Evolutionary conservation across 2,888 invertebrate genomes (phyloP).

Genomic region (Rhagonycha lutea): DNA sequence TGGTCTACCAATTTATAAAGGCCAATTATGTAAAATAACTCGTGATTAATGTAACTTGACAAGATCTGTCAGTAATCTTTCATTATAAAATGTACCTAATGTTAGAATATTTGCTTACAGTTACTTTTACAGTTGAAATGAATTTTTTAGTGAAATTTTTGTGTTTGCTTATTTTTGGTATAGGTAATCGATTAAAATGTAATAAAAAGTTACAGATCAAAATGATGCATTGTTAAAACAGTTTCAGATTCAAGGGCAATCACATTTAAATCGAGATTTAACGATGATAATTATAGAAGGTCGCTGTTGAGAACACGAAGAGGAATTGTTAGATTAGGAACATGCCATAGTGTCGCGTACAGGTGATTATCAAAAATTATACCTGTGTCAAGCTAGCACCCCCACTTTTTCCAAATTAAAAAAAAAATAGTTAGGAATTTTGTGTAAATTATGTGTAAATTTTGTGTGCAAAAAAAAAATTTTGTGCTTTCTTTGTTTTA

Average conservation of each 20-base stretch:
- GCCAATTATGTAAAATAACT: neutral
- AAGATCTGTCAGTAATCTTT: neutral
- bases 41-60: neutral
- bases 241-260: neutral
- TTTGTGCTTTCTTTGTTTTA: no score
- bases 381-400: no score
- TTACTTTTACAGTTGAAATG: neutral
- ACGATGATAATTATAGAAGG: neutral
- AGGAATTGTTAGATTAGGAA: neutral
- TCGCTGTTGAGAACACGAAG: neutral
- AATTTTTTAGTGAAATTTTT: neutral
- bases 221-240: neutral
- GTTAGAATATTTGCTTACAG: neutral
- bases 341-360: neutral
- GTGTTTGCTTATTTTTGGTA: neutral
- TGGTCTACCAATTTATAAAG: neutral
- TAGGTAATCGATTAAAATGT: neutral
- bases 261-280: neutral
- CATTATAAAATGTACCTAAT: neutral
- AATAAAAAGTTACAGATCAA: neutral
- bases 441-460: no score
- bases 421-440: no score
- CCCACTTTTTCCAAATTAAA: no score
- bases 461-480: no score
- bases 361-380: neutral